These are phyloP conservation scores for Pristionchus mayeri DNA, from an alignment of 2,888 invertebrate genomes.

Conservation along the genomic window DNA sequence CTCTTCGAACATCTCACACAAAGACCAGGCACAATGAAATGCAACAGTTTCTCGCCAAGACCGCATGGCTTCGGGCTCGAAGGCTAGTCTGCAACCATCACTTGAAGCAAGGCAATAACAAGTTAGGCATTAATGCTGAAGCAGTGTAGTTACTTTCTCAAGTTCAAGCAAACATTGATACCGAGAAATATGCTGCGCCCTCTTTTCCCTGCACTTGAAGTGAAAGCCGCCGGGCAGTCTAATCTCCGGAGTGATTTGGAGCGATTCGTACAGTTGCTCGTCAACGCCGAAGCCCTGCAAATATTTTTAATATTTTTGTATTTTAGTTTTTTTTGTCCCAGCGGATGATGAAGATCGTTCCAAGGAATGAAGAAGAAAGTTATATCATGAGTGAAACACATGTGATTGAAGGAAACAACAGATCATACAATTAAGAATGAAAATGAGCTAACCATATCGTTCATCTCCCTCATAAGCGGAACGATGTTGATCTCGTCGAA, in stretches of 20 bases:
- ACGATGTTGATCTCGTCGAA: conserved; percentile 19
- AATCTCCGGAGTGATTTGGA: conserved; percentile 25
- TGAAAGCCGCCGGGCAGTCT: conserved; percentile 32
- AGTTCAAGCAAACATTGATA: no score
- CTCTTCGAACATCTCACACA: not conserved
- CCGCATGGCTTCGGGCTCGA: not conserved
- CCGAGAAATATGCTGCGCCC: not conserved
- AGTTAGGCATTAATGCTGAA: no score
- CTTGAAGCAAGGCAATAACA: not conserved
- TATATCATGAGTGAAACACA: no score
- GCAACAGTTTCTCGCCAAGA: not conserved
- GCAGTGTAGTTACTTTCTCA: no score
- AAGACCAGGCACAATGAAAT: not conserved
- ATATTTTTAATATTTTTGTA: not conserved
- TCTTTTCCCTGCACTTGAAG: not conserved
- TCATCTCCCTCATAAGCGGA: conserved; percentile 35
- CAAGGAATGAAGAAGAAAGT: no score
- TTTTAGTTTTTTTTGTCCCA: not conserved
- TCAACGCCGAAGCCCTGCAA: conserved; percentile 7
- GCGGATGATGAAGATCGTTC: no score
- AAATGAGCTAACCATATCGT: not conserved
- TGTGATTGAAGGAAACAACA: not conserved
- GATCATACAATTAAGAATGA: not conserved
- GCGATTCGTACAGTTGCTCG: conserved; percentile 37
- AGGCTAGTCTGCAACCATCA: not conserved